Evolutionary conservation across 2,113 vertebrate species (phyloP).

Genomic region (Tupaia tana): DNA sequence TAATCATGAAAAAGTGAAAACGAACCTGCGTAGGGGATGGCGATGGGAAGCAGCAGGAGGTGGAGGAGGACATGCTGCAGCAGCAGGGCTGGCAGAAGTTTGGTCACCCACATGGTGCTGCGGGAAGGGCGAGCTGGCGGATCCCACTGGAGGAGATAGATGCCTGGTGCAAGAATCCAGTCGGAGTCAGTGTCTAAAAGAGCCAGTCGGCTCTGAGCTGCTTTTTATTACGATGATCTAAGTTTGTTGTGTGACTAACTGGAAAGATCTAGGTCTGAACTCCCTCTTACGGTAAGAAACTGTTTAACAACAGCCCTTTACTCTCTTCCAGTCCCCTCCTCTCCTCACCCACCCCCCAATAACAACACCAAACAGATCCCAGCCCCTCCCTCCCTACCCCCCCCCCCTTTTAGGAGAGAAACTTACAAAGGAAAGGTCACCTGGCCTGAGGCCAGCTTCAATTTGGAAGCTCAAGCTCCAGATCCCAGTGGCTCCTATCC

Average conservation of each 20-base stretch:
- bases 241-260: constrained; percentile 90
- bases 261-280: constrained; percentile 89
- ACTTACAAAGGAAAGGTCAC: constrained; percentile 85
- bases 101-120: constrained; percentile 86
- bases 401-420: constrained; percentile 69
- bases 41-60: constrained; percentile 84
- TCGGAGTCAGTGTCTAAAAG: constrained; percentile 81
- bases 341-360: constrained; percentile 11
- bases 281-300: constrained; percentile 91
- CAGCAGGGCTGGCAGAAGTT: constrained; percentile 85
- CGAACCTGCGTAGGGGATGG: constrained; percentile 87
- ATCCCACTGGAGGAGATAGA: constrained; percentile 79
- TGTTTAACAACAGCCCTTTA: constrained; percentile 86
- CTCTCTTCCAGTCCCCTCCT: constrained; percentile 73
- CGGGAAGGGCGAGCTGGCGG: constrained; percentile 70
- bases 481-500: constrained; percentile 61
- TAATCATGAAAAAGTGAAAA: constrained; percentile 46
- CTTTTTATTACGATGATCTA: constrained; percentile 89
- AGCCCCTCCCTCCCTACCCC: constrained; percentile 69
- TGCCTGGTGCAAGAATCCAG: constrained; percentile 79
- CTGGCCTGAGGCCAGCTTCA: constrained; percentile 76
- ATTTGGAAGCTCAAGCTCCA: constrained; percentile 72
- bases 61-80: constrained; percentile 84
- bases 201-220: constrained; percentile 83
- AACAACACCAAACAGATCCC: constrained; percentile 77